Conservation (phyloP, 2,797 vertebrate genomes). For the Cossypha dichroa region DNA sequence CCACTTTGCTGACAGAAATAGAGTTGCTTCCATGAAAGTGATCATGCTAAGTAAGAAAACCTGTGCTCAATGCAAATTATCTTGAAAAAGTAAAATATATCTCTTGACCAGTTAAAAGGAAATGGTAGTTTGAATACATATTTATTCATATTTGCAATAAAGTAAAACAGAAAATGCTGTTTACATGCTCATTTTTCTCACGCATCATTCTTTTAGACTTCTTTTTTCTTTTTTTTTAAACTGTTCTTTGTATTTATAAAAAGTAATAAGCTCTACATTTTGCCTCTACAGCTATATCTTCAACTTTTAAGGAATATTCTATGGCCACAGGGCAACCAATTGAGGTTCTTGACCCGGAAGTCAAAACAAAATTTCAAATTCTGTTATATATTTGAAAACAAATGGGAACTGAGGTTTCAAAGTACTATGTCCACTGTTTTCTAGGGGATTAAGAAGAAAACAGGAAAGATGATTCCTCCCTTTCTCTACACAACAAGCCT, state of each 20-base stretch:
- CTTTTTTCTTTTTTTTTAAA: not conserved
- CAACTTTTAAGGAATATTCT: not conserved
- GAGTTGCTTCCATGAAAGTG: not conserved
- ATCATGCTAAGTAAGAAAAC: not conserved
- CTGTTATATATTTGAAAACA: not conserved
- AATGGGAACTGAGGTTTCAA: not conserved
- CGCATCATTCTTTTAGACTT: not conserved
- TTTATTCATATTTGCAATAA: not conserved
- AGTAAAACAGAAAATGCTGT: not conserved
- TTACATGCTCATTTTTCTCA: not conserved
- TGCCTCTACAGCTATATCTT: not conserved
- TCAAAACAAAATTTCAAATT: not conserved
- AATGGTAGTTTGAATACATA: not conserved
- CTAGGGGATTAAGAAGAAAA: not conserved
- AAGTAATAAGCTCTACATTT: not conserved
- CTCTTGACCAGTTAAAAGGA: not conserved
- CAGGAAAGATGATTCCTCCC: not conserved
- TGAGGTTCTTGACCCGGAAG: not conserved
- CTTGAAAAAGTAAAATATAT: not conserved
- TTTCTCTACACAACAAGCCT: not conserved
- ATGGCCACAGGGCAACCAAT: not conserved
- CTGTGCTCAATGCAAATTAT: not conserved
- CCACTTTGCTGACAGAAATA: not conserved
- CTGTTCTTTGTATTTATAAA: not conserved
- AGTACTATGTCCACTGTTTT: not conserved